Evolutionary conservation across 2,113 vertebrate genomes (phyloP).

Genomic region (mouse (Mus musculus)): GRCm39 chr6:81702001-81702500

Average conservation of each 20-base stretch:
- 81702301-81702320: neutral
- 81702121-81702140: conserved; percentile 13
- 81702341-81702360: neutral
- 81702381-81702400: neutral
- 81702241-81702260: neutral
- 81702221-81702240: conserved; percentile 3
- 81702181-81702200: neutral
- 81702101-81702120: conserved; percentile 1
- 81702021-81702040: neutral
- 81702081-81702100: conserved; percentile 1
- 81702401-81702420: neutral
- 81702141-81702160: neutral
- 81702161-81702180: neutral
- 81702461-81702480: too few relatives aligned
- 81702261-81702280: neutral
- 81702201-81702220: conserved; percentile 2
- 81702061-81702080: conserved; percentile 29
- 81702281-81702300: neutral
- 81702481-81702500: too few relatives aligned
- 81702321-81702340: rapidly evolving
- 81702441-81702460: neutral
- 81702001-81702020: neutral
- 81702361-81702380: neutral
- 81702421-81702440: neutral
- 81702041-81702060: conserved; percentile 34